Evolutionary conservation across 2,797 vertebrate genomes (phyloP), one percentile per base, ranked within the genome.

Genomic region (Australoheros facetus): DNA sequence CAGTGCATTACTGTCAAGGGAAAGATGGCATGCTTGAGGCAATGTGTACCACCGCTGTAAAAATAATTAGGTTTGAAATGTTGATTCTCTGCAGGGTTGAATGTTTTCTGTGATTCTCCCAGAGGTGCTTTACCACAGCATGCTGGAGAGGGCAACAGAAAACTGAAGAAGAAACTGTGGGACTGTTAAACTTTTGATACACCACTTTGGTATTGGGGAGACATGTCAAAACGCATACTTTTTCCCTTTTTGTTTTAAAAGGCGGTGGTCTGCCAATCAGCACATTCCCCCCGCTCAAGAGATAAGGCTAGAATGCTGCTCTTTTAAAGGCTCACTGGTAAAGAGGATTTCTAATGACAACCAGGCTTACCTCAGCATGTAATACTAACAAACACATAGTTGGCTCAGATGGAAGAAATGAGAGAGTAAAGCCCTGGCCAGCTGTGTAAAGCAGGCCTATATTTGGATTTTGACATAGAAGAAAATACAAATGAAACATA

Each of bases 301-400:
- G 16, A 57, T 73, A 56, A 42, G 19, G 53, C 12, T 70, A 28
- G 23, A 23, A 28, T 74, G 74, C 54, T 72, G 42, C 26, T 77
- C 64, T 72, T 64, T 59, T 23, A 39, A 69, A 76, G 17, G 39
- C 14, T 57, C 28, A n/a, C 14, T 26, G 17, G 28, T 71, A 45
- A 78, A 26, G 58, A 34, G 53, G 5, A 37, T 85, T 48, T 55
- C 9, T 64, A 59, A 80, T 64, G 74, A 71, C 69, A 88, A 37
- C 58, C 17, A 53, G 66, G 30, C 58, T 60, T 57, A 56, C 55
- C 16, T 73, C 3, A 48, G 23, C 12, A 77, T 71, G 71, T 70
- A 76, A 77, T 42, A 75, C 79, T 80, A 87, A 89, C 82, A 90
- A 89, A 89, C 73, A 56, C 71, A 88, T 89, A 78, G 56, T 85